Percentiles rank a stretch among this genome's conserved stretches.
Conservation (phyloP, 2,888 invertebrate genomes). For the Caenorhabditis sulstoni region DNA sequence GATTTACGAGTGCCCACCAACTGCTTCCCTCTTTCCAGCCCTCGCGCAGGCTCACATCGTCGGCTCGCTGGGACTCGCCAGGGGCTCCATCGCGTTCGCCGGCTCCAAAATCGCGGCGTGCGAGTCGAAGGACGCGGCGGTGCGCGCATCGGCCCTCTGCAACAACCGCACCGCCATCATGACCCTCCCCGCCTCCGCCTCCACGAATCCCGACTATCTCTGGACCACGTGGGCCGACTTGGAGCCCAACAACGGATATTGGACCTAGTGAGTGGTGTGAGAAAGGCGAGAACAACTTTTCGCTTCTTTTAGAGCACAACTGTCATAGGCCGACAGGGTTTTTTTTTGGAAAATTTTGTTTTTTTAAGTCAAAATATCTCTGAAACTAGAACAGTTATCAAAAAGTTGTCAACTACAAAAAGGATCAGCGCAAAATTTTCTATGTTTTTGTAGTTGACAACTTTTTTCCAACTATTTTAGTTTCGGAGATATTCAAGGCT, state of each 20-base stretch:
- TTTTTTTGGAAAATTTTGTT: no score
- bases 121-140: not conserved
- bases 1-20: no score
- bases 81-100: constrained; percentile 17
- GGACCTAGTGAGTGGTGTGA: constrained; percentile 29
- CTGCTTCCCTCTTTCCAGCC: not conserved
- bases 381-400: no score
- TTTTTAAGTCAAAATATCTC: no score
- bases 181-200: constrained; percentile 9
- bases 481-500: no score
- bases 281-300: no score
- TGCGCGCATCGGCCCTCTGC: not conserved
- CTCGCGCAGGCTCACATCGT: constrained; percentile 8
- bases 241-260: constrained; percentile 18
- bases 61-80: not conserved
- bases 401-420: no score
- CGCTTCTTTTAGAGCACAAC: no score
- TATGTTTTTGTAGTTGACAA: no score
- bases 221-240: constrained; percentile 25
- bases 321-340: no score
- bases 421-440: no score
- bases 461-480: no score
- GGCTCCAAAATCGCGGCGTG: constrained; percentile 9
- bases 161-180: constrained; percentile 1
- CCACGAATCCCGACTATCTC: constrained; percentile 22